Base-by-base conservation (phyloP, 2,888 invertebrate species). In the Lagria hirta region DNA sequence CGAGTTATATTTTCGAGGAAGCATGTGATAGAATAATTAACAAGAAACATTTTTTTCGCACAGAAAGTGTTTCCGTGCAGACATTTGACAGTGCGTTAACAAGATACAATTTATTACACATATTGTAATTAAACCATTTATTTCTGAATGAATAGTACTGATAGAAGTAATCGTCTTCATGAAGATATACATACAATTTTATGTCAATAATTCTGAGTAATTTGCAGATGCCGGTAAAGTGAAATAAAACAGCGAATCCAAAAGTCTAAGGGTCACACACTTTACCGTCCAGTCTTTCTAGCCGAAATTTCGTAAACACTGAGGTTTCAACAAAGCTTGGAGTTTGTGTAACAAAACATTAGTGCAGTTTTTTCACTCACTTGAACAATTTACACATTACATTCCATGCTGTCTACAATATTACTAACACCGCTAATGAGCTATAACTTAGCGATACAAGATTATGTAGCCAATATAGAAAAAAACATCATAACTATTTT, bases 91-190 rank as follows among this genome's bases (percentile, higher is more conserved):
- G n/a, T n/a, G n/a, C n/a, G n/a, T n/a, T n/a, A n/a, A n/a, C n/a
- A n/a, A n/a, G n/a, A n/a, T n/a, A n/a, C n/a, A n/a, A n/a, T n/a
- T n/a, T n/a, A n/a, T n/a, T n/a, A n/a, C n/a, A n/a, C 4, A 8
- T 32, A 20, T 41, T 48, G 48, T 63, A 64, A 61, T 61, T 64
- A 65, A 65, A 65, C 62, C 65, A 65, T 65, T 64, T 64, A 66
- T 60, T 62, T 61, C 53, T 60, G 60, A 61, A 61, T 52, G 53
- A 35, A 14, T 34, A 36, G 22, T 60, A 59, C 60, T 60, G 50
- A 43, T 48, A 42, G 43, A 38, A 44, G 37, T 45, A 43, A 51
- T 46, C 47, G 51, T 53, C 46, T 49, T 51, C 43, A 49, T 43
- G 33, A 49, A 43, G 44, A 49, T 38, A 46, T 40, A n/a, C n/a